phyloP scores from a whole-genome alignment of 2,888 invertebrate species.

The Tetropium fuscum region DNA sequence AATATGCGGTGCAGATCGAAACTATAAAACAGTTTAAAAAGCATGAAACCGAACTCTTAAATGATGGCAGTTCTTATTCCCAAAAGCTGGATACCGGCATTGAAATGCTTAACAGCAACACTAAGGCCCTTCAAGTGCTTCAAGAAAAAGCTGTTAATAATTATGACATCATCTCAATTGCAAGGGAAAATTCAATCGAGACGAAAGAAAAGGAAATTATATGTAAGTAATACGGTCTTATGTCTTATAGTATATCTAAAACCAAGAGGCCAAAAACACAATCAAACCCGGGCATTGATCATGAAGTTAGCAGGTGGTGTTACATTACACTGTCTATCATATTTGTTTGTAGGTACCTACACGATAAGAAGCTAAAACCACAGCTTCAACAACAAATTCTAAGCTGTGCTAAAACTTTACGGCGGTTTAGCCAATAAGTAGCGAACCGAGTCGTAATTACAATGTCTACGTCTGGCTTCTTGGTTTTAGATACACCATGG shows the following conservation, averaged over 20 bases:
- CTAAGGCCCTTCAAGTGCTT: constrained; percentile 65
- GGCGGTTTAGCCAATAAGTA: too few species aligned
- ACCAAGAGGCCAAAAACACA: too few species aligned
- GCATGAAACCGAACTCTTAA: constrained; percentile 68
- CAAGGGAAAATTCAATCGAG: constrained; percentile 68
- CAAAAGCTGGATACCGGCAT: constrained; percentile 68
- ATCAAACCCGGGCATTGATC: too few species aligned
- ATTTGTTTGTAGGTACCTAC: too few species aligned
- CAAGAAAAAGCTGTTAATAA: constrained; percentile 67
- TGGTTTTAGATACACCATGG: too few species aligned
- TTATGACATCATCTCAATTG: constrained; percentile 64
- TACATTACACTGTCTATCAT: too few species aligned
- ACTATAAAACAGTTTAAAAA: constrained; percentile 71
- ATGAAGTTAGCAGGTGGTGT: too few species aligned
- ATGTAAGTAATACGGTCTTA: constrained; percentile 60
- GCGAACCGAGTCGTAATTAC: too few species aligned
- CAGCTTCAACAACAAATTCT: too few species aligned
- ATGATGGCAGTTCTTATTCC: constrained; percentile 68
- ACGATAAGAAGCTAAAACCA: too few species aligned
- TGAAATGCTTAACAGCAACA: constrained; percentile 67
- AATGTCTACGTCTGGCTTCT: too few species aligned
- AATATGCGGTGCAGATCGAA: constrained; percentile 70
- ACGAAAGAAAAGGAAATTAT: constrained; percentile 70
- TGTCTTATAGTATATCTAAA: not conserved
- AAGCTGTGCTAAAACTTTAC: too few species aligned